Evolutionary conservation across 37 sponge, comb jelly and placozoan species (phyloP).

Genomic region (Amphimedon queenslandica): DNA sequence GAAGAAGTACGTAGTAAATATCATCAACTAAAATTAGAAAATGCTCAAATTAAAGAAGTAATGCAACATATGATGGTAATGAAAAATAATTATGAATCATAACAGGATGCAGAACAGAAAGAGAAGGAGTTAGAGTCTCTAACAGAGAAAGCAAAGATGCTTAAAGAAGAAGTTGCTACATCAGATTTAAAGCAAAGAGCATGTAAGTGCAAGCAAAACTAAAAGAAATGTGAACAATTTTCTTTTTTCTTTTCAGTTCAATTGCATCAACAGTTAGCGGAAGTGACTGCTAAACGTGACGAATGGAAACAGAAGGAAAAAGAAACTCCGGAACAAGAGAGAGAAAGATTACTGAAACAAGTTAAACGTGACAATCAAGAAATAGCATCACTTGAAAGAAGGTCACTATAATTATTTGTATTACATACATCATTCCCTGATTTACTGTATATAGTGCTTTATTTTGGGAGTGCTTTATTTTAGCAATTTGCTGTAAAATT

Average conservation of each 20-base stretch:
- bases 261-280: constrained; percentile 53
- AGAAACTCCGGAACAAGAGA: constrained; percentile 77
- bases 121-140: constrained; percentile 33
- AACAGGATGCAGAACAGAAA: constrained; percentile 38
- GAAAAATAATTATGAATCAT: background rate
- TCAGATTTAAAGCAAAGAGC: background rate
- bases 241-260: constrained; percentile 5
- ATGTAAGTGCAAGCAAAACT: background rate
- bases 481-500: too few relatives aligned
- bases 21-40: constrained; percentile 35
- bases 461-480: too few relatives aligned
- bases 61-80: too few relatives aligned
- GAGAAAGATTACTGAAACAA: constrained; percentile 75
- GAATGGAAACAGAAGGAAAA: constrained; percentile 65
- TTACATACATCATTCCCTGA: too few relatives aligned
- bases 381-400: constrained; percentile 70
- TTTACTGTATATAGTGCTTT: too few relatives aligned
- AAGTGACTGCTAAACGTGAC: constrained; percentile 23
- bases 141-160: constrained; percentile 13
- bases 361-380: constrained; percentile 91
- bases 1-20: constrained; percentile 39
- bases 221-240: background rate
- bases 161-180: constrained; percentile 32
- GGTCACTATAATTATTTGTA: too few relatives aligned
- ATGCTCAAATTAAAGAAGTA: constrained; percentile 32